Base-by-base conservation (phyloP, 2,797 vertebrate genomes). In the Bradypodion ventrale region DNA sequence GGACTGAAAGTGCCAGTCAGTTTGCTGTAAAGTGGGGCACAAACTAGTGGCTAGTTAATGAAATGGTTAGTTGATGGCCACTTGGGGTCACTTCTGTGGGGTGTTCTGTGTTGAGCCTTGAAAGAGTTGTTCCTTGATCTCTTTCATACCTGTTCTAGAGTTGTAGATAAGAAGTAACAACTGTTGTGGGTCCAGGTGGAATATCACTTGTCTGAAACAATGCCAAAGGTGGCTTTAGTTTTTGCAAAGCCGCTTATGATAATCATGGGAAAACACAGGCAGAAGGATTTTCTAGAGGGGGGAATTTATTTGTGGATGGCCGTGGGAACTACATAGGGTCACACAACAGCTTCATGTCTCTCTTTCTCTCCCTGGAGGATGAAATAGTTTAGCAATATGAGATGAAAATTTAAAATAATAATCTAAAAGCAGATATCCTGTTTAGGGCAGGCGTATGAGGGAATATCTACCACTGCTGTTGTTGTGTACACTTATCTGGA, bases 391-490 rank as follows among this genome's bases (percentile, higher is more conserved):
- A 83, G 73, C 56, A 79, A 44, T 59, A 70, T 4, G 35, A 84
- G 25, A 79, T 2, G 37, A 16, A 29, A 68, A 74, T 65, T 49
- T 84, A 65, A 4, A 23, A 32, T 5, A n/a, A 25, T 70, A 4
- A 59, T 70, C 66, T 80, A 80, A 63, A 82, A 74, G 82, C 19
- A 62, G 69, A 74, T 44, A 74, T 84, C 21, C 70, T 79, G 76
- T 79, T 65, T 23, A 25, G 37, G 29, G 56, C 19, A 49, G n/a
- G 56, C 65, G 35, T 49, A 62, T 37, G 59, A 52, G 32, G 77
- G 44, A 65, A 35, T 63, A 63, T 37, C 44, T 15, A 56, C n/a
- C 63, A 7, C 37, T 49, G 60, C 25, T 42, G 27, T 25, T 59
- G 16, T 56, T 56, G 52, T 56, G 35, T 35, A 32, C 56, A 15